Base-by-base conservation (phyloP, 2,797 vertebrate genomes). In the Bucorvus abyssinicus region DNA sequence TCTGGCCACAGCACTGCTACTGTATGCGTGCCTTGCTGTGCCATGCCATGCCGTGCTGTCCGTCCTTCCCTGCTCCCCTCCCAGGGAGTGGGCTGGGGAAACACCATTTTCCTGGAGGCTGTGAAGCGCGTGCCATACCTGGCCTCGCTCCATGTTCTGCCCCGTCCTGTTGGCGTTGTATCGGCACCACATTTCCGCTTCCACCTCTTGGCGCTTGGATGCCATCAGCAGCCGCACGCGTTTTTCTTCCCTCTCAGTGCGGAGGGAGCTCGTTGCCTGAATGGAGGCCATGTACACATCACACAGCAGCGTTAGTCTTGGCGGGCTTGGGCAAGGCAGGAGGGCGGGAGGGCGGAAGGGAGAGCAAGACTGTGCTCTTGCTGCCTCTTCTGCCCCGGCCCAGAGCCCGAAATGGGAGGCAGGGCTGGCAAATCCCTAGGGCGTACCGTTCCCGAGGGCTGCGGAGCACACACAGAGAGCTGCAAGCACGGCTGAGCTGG, bases 181-280 rank as follows among this genome's bases (percentile, higher is more conserved):
- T 17, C 21, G 7, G 23, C 7, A 32, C 45, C 29, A 12, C 11
- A 50, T 10, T 13, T 36, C 56, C 3, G 3, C 27, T 24, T 77
- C 57, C 23, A 84, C 10, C 65, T 89, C 57, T 14, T 7, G 52
- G 36, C 57, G 44, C 87, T 24, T 70, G 57, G 15, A 57, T 6
- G 57, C 80, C 87, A 77, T 24, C 57, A 84, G 50, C 73, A 84
- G 16, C 32, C 1, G 44, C 5, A 77, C 12, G 3, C 4, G 32
- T 56, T 42, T 70, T 2, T 56, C 56, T 6, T 10, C 32, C 15
- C 36, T 76, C 12, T n/a, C 4, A 0, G 18, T 2, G 14, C 3
- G 7, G 10, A 10, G 7, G 17, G 22, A 55, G 15, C 57, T 17
- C 2, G 2, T 29, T 50, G 15, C 50, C 79, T 89, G 50, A 16